A percentile compares a stretch with the other conserved stretches of the same genome.
These are phyloP conservation scores for Balaeniceps rex DNA, from an alignment of 2,113 vertebrate genomes.

Conservation along the genomic window DNA sequence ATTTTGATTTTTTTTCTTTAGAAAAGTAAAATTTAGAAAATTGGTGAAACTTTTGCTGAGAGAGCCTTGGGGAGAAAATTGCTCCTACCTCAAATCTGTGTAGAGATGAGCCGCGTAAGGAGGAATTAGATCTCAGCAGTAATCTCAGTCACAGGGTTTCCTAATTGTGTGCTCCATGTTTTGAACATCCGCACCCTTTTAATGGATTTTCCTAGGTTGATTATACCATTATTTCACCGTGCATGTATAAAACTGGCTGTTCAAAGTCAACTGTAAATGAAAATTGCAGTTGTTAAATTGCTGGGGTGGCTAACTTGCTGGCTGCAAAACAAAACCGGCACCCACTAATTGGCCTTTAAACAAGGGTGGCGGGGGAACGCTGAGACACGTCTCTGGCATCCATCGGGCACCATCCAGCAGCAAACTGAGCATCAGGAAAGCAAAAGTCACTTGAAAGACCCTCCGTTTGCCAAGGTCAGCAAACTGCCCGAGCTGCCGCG, in stretches of 20 bases:
- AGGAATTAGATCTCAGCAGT: conserved; percentile 8
- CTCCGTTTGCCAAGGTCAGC: background rate
- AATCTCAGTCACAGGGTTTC: conserved; percentile 10
- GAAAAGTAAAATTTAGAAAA: background rate
- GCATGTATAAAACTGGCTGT: conserved; percentile 33
- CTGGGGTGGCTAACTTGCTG: conserved; percentile 21
- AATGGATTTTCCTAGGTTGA: conserved; percentile 63
- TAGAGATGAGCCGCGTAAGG: background rate
- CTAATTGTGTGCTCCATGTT: conserved; percentile 28
- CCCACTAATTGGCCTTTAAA: conserved; percentile 62
- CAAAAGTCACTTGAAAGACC: background rate
- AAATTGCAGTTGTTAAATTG: conserved; percentile 46
- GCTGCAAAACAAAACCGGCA: conserved; percentile 27
- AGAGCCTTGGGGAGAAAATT: background rate
- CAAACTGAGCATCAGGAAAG: background rate
- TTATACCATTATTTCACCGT: conserved; percentile 46
- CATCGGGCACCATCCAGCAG: background rate
- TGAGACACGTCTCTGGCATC: background rate
- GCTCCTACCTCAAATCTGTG: background rate
- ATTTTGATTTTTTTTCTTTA: background rate
- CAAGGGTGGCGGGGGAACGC: background rate
- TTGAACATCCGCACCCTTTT: conserved; percentile 30
- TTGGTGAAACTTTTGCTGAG: background rate
- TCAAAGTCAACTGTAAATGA: conserved; percentile 59
- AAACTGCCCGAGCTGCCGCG: background rate